phyloP scores from a whole-genome alignment of 2,113 vertebrate species.

The Pyrgilauda ruficollis region DNA sequence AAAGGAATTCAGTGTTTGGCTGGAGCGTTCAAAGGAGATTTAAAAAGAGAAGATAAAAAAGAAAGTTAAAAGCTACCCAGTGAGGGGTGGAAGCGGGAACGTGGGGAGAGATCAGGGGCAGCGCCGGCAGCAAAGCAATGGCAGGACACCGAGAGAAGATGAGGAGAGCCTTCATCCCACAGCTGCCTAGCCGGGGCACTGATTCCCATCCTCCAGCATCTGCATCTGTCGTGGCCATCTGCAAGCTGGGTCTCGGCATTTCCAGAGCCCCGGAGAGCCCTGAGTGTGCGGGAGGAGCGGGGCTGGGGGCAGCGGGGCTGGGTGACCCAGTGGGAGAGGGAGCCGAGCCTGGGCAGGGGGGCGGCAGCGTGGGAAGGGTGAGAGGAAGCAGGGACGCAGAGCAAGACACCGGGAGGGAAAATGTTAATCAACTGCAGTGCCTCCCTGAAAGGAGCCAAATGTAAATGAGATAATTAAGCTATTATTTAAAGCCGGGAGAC shows the following conservation, averaged over 20 bases:
- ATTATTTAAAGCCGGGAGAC: conserved; percentile 74
- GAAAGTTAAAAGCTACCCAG: conserved; percentile 60
- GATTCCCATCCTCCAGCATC: not conserved
- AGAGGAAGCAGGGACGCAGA: conserved; percentile 2
- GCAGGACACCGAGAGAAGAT: not conserved
- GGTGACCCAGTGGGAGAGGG: not conserved
- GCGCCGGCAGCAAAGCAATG: not conserved
- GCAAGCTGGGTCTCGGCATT: not conserved
- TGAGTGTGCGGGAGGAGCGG: fast-evolving
- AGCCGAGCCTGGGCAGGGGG: not conserved
- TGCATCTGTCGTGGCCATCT: not conserved
- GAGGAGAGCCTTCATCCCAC: not conserved
- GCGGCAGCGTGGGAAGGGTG: not conserved
- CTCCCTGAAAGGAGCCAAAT: conserved; percentile 73
- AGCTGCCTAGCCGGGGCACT: not conserved
- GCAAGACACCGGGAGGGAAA: conserved; percentile 62
- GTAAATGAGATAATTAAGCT: conserved; percentile 78
- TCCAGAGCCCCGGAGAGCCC: not conserved
- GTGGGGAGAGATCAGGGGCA: conserved; percentile 36
- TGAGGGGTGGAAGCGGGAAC: conserved; percentile 33
- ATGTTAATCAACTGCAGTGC: conserved; percentile 70
- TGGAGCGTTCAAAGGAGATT: conserved; percentile 58
- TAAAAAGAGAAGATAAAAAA: conserved; percentile 56
- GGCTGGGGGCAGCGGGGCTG: not conserved
- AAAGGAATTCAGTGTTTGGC: conserved; percentile 42